These are phyloP conservation scores for Cepaea nemoralis DNA, from an alignment of 1,140 invertebrate species.

Conservation along the genomic window DNA sequence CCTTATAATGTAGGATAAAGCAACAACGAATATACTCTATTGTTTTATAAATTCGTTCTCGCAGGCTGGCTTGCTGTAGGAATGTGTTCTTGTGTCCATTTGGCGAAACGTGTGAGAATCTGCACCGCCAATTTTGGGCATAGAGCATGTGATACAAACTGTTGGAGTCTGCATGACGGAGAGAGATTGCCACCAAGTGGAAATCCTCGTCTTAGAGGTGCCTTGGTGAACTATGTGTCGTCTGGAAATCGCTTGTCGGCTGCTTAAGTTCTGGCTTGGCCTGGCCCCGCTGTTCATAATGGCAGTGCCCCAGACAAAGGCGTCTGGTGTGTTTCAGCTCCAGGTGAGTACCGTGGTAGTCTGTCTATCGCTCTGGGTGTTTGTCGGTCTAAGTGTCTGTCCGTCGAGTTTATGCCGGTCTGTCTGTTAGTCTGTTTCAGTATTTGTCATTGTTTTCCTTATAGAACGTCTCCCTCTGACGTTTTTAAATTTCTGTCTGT, in stretches of 20 bases:
- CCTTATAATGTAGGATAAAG: too few relatives aligned
- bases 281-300: background rate
- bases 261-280: constrained; percentile 10
- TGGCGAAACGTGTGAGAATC: background rate
- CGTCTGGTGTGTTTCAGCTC: constrained; percentile 18
- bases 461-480: too few relatives aligned
- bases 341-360: background rate
- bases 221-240: constrained; percentile 16
- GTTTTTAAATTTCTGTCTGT: too few relatives aligned
- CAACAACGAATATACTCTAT: too few relatives aligned
- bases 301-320: background rate
- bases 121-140: background rate
- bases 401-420: background rate
- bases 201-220: background rate
- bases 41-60: too few relatives aligned
- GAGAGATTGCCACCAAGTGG: background rate
- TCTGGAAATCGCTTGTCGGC: constrained; percentile 16
- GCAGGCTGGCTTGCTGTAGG: constrained; percentile 13
- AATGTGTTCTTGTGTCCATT: background rate
- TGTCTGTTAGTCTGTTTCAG: background rate
- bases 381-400: background rate
- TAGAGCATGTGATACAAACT: background rate
- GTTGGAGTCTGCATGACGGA: background rate
- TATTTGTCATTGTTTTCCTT: background rate
- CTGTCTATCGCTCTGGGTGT: background rate